A percentile compares a stretch with the other conserved stretches of the same genome.
Evolutionary conservation across 2,888 invertebrate genomes (phyloP).

Genomic region (Achlya flavicornis): DNA sequence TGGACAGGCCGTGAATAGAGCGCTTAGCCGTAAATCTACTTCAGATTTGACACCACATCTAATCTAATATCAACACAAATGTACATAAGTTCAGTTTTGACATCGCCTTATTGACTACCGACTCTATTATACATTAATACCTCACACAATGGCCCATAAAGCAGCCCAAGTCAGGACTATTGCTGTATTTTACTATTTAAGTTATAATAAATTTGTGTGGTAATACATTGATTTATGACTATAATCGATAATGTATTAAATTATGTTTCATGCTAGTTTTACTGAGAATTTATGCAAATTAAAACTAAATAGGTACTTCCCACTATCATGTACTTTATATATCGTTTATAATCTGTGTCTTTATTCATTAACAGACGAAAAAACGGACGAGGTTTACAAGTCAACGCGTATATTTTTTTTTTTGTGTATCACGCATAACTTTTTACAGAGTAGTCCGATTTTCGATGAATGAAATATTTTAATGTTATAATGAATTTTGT

Average conservation of each 20-base stretch:
- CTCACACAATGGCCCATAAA: slow-evolving; percentile 15
- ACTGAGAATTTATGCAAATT: not conserved
- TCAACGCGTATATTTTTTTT: too few relatives aligned
- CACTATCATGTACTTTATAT: not conserved
- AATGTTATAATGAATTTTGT: too few relatives aligned
- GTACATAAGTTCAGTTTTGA: slow-evolving; percentile 28
- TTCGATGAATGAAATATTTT: too few relatives aligned
- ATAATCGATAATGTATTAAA: not conserved
- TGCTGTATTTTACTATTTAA: not conserved
- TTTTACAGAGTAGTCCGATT: too few relatives aligned
- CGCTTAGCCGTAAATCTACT: slow-evolving; percentile 39
- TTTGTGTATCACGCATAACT: too few relatives aligned
- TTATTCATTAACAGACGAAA: too few relatives aligned
- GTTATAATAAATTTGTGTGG: not conserved
- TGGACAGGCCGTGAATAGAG: slow-evolving; percentile 27
- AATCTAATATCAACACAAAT: slow-evolving; percentile 44
- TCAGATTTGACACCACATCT: slow-evolving; percentile 42
- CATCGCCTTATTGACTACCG: slow-evolving; percentile 40
- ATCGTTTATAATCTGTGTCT: too few relatives aligned
- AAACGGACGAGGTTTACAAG: too few relatives aligned
- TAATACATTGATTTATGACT: not conserved
- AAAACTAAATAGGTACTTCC: not conserved
- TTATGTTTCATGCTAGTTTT: not conserved
- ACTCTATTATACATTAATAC: slow-evolving; percentile 21
- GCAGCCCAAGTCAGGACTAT: slow-evolving; percentile 1